Evolutionary conservation across 2,797 vertebrate species (phyloP).

Genomic region (Rhincodon typus): DNA sequence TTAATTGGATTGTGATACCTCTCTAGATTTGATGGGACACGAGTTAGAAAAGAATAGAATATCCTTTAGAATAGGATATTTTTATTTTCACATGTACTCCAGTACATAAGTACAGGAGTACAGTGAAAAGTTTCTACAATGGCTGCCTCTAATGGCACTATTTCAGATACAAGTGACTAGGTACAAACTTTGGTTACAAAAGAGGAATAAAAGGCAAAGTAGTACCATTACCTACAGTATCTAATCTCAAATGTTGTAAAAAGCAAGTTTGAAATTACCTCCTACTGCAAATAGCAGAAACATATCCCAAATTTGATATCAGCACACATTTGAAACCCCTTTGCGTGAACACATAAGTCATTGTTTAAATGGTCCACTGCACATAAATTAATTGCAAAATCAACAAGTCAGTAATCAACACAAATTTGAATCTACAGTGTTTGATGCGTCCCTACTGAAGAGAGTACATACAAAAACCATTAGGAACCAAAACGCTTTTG

Average conservation of each 20-base stretch:
- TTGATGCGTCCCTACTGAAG: background rate
- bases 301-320: background rate
- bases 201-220: too few relatives aligned
- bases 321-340: background rate
- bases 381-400: background rate
- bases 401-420: background rate
- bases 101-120: too few relatives aligned
- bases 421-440: background rate
- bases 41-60: background rate
- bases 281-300: background rate
- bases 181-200: too few relatives aligned
- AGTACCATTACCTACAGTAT: too few relatives aligned
- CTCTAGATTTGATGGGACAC: background rate
- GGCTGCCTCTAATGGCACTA: too few relatives aligned
- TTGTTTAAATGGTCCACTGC: background rate
- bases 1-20: background rate
- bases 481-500: background rate
- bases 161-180: too few relatives aligned
- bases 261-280: background rate
- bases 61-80: too few relatives aligned
- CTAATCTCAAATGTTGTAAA: background rate
- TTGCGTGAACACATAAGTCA: background rate
- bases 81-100: too few relatives aligned
- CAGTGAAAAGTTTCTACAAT: too few relatives aligned
- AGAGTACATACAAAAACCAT: background rate